Base-by-base conservation (phyloP, 64 coral and sea anemone genomes). In the Montipora sp. region DNA sequence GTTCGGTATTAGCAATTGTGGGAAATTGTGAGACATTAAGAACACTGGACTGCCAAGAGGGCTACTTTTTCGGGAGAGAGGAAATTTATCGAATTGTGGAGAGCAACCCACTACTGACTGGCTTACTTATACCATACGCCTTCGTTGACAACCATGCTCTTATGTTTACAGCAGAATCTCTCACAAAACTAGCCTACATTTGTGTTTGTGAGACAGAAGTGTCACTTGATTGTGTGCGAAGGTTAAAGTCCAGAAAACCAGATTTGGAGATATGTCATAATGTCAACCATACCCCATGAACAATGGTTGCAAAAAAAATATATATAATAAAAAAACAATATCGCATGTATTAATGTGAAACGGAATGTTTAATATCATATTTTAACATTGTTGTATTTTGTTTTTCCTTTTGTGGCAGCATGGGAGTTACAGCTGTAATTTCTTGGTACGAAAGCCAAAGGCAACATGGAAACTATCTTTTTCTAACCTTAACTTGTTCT, bases 11-110 rank as follows among this genome's bases (percentile, higher is more conserved):
- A 13, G 57, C 57, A 59, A 51, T 78, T 0, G 77, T 46, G 15
- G 51, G 51, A 78, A 18, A 19, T 16, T 51, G 47, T 51, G 14
- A 16, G 0, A 51, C 47, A 13, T 16, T 78, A 18, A 78, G 77
- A 20, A 80, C n/a, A 80, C 50, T 80, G 48, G 77, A 59, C 19
- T 80, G 49, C 50, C 77, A 80, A 80, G 50, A 80, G n/a, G 77
- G 77, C 5, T 80, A 80, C 77, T 58, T 80, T 80, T 55, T 80
- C 9, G 47, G 14, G 5, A 14, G 51, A 18, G 48, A 80, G 48
- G 77, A 80, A 20, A 22, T 80, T 3, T 22, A 6, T 0, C 2
- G 51, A 20, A 80, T 80, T 57, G 8, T 80, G 5, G 7, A 19
- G 45, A 57, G n/a, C 77, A 59, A 80, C 47, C 19, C 4, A 3